A percentile compares a stretch with the other conserved stretches of the same genome.
Evolutionary conservation across 2,888 invertebrate genomes (phyloP).

Genomic region (Cosmopolites sordidus): DNA sequence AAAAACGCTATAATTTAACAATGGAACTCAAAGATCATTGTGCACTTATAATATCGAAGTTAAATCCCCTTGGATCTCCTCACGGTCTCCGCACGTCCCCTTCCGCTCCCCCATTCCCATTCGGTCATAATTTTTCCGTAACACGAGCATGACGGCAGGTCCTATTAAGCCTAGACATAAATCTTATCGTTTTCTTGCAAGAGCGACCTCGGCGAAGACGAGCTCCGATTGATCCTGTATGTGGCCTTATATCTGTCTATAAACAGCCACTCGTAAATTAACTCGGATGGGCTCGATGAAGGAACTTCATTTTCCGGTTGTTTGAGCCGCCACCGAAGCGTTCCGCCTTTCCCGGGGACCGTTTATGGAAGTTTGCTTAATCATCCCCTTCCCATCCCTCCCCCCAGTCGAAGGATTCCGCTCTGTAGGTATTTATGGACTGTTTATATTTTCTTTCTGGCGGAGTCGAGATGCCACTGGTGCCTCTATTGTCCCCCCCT

Average conservation of each 20-base stretch:
- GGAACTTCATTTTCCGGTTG: slow-evolving; percentile 53
- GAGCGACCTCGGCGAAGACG: slow-evolving; percentile 43
- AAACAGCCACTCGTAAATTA: slow-evolving; percentile 51
- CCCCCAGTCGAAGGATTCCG: slow-evolving; percentile 19
- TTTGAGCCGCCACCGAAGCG: slow-evolving; percentile 49
- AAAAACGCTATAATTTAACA: no score
- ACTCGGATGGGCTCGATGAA: slow-evolving; percentile 49
- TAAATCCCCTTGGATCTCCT: no score
- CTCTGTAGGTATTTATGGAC: slow-evolving; percentile 41
- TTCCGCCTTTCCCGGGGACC: slow-evolving; percentile 39
- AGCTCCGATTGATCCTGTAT: slow-evolving; percentile 45
- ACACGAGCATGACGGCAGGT: slow-evolving; percentile 21
- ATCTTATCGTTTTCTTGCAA: slow-evolving; percentile 52
- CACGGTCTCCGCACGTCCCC: no score
- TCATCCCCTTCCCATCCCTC: slow-evolving; percentile 29
- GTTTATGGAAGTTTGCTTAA: slow-evolving; percentile 45
- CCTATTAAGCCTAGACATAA: slow-evolving; percentile 36
- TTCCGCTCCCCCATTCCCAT: not conserved
- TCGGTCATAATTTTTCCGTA: slow-evolving; percentile 15
- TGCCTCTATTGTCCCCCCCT: no score
- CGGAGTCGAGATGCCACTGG: no score
- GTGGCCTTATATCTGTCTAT: slow-evolving; percentile 48
- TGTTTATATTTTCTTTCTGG: slow-evolving; percentile 21
- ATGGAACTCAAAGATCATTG: no score
- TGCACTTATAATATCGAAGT: no score